Conservation (phyloP, 2,113 vertebrate genomes). For the Loxodonta africana region DNA sequence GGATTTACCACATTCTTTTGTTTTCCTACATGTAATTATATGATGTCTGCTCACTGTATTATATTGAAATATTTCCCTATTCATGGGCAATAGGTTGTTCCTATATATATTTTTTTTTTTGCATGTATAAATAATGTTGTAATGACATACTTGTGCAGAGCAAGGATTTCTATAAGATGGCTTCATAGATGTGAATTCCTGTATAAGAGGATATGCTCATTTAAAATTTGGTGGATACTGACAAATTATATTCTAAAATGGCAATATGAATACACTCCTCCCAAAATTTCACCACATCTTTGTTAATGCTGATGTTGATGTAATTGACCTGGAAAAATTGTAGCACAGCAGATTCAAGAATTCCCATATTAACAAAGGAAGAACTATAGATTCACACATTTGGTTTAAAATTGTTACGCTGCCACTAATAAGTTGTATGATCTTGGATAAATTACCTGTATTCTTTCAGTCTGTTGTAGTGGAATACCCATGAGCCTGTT, state of each 20-base stretch:
- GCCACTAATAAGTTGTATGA: background rate
- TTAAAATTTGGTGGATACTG: background rate
- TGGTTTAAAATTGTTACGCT: slow-evolving; percentile 20
- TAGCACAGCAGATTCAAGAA: background rate
- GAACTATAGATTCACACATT: background rate
- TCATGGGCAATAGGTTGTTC: background rate
- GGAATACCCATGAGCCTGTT: no score
- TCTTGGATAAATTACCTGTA: background rate
- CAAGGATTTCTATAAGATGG: background rate
- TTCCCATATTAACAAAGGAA: background rate
- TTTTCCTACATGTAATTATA: background rate
- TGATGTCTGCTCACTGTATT: background rate
- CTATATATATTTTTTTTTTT: background rate
- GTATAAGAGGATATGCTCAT: background rate
- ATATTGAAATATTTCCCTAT: background rate
- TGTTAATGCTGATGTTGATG: background rate
- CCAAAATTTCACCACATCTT: background rate
- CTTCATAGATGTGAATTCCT: slow-evolving; percentile 12
- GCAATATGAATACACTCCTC: background rate
- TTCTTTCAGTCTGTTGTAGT: background rate
- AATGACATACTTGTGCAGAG: background rate
- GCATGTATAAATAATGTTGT: background rate
- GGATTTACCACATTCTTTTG: background rate
- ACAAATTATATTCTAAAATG: background rate
- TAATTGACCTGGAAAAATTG: background rate